Evolutionary conservation across 2,113 vertebrate species (phyloP), one percentile per base, ranked within the genome.

Genomic region (Phalacrocorax carbo): DNA sequence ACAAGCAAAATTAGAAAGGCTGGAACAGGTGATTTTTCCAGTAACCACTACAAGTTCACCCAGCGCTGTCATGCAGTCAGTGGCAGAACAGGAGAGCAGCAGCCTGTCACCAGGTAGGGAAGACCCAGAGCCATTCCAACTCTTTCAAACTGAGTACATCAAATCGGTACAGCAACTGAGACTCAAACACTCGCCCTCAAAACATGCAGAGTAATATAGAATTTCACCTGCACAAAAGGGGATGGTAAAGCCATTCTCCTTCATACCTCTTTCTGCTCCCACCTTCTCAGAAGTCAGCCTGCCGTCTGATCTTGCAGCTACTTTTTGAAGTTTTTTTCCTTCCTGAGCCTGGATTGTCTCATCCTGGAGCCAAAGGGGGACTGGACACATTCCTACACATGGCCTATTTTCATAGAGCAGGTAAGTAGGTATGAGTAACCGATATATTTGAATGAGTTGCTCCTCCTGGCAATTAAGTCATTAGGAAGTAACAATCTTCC

Each of bases 41-140:
- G 30, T 49, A 26, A 17, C 25, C 5, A 7, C 3, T 22, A 26
- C 17, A 10, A 15, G 27, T 46, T 61, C 11, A 14, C 27, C 54
- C n/a, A 16, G 19, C n/a, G 25, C 0, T 0, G 34, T 18, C 42
- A 26, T 0, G 3, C 22, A 23, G 32, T 10, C 2, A 2, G 22
- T 34, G 23, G 52, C 60, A 22, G 36, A 36, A 42, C 7, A 34
- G n/a, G 40, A 32, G 29, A 55, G 15, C 25, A 38, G 44, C 17
- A 29, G 8, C 10, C 51, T 30, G 8, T 15, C 44, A 36, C 8
- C 14, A 21, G 26, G 10, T 8, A 15, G 36, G 21, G 29, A 40
- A 69, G 23, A 34, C 38, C 34, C 48, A 54, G 23, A 38, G 71
- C 9, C 29, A 19, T 34, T 16, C 46, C 20, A 23, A 8, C 8